Percentiles rank a stretch among this genome's conserved stretches.
Conservation (phyloP, 2,888 invertebrate genomes). For the Phalera bucephala region DNA sequence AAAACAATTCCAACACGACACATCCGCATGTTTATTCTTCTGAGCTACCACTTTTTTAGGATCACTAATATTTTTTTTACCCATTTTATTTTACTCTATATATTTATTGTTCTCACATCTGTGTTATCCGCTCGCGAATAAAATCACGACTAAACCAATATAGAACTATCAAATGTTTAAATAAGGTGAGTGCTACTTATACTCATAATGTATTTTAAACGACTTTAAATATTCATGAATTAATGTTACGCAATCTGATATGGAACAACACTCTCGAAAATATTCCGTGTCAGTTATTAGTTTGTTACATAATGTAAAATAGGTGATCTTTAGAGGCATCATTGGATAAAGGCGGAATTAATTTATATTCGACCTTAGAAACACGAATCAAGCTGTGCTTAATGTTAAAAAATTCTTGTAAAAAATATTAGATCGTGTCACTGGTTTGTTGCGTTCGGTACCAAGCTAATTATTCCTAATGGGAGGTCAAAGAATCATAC, state of each 20-base stretch:
- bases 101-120: conserved; percentile 6
- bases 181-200: conserved; percentile 41
- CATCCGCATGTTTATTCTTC: conserved; percentile 39
- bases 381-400: background rate
- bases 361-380: conserved; percentile 1
- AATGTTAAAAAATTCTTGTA: background rate
- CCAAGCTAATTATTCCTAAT: conserved; percentile 34
- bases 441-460: conserved; percentile 27
- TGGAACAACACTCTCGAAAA: conserved; percentile 36
- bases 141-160: conserved; percentile 48
- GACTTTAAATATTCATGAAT: conserved; percentile 54
- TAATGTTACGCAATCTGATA: conserved; percentile 49
- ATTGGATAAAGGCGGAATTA: conserved; percentile 7
- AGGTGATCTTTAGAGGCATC: conserved; percentile 28
- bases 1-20: conserved; percentile 72
- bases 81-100: conserved; percentile 19
- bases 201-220: conserved; percentile 60
- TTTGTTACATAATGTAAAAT: conserved; percentile 25
- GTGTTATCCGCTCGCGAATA: conserved; percentile 11
- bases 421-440: too few relatives aligned
- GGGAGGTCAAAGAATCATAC: conserved; percentile 45
- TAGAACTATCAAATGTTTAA: conserved; percentile 46
- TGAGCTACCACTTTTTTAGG: conserved; percentile 18
- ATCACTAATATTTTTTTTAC: conserved; percentile 31
- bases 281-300: conserved; percentile 31